These are phyloP conservation scores for Mixornis gularis DNA, from an alignment of 2,113 vertebrate genomes.

Conservation along the genomic window DNA sequence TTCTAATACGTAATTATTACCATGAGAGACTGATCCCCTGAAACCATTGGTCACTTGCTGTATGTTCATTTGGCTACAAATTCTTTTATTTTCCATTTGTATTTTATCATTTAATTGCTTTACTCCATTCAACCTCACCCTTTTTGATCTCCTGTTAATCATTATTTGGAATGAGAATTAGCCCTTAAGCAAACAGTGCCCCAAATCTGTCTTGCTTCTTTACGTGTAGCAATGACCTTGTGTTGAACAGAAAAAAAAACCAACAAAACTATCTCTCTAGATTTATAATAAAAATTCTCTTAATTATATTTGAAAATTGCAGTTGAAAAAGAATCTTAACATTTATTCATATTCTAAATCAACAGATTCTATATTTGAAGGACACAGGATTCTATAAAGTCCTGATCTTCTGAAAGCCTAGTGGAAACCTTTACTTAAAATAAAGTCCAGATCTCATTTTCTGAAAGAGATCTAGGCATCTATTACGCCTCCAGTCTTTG, in stretches of 20 bases:
- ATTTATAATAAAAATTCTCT: neutral
- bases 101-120: constrained; percentile 53
- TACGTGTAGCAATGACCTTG: neutral
- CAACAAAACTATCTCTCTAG: neutral
- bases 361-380: neutral
- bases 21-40: neutral
- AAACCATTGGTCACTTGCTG: constrained; percentile 8
- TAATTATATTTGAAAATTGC: neutral
- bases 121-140: neutral
- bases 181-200: constrained; percentile 35
- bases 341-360: neutral
- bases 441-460: neutral
- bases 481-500: neutral
- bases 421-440: neutral
- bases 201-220: constrained; percentile 29
- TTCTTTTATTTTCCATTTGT: constrained; percentile 12
- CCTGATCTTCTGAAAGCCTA: neutral
- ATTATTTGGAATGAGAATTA: constrained; percentile 50
- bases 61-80: constrained; percentile 10
- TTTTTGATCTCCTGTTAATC: constrained; percentile 35
- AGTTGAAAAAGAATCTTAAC: neutral
- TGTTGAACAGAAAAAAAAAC: neutral
- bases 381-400: neutral
- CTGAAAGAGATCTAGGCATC: neutral
- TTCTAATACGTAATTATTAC: constrained; percentile 17